Conservation (phyloP, 1,140 invertebrate genomes). For the Ptiloglossa arizonensis region DNA sequence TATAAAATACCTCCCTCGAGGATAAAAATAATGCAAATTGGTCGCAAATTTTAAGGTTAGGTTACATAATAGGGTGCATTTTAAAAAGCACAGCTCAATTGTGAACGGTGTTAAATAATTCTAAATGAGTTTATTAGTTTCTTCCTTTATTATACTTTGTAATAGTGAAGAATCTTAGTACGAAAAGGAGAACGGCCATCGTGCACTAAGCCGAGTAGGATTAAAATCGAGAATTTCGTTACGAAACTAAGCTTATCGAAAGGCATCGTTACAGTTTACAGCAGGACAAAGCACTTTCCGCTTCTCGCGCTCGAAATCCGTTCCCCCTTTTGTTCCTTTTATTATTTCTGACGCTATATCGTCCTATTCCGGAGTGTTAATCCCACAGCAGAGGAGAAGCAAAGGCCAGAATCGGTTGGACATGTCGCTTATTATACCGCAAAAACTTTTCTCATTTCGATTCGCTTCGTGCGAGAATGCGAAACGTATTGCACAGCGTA, state of each 20-base stretch:
- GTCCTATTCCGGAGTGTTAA: conserved; percentile 54
- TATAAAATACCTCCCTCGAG: too few species aligned
- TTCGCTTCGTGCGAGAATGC: conserved; percentile 46
- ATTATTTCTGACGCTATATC: conserved; percentile 48
- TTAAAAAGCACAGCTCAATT: too few species aligned
- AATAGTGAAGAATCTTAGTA: neutral
- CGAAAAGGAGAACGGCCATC: neutral
- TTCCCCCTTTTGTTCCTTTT: conserved; percentile 23
- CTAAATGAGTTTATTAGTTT: neutral
- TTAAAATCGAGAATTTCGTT: conserved; percentile 38
- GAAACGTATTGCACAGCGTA: conserved; percentile 59
- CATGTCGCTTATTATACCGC: conserved; percentile 71
- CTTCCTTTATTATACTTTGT: neutral
- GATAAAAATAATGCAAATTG: too few species aligned
- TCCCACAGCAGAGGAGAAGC: conserved; percentile 46
- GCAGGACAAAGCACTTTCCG: neutral
- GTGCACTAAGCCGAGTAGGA: neutral
- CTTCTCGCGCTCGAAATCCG: neutral
- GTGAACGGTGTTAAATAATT: too few species aligned
- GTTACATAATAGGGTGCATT: too few species aligned
- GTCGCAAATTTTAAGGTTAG: too few species aligned
- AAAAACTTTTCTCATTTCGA: conserved; percentile 77
- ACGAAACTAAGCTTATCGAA: conserved; percentile 7
- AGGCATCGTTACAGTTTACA: conserved; percentile 36
- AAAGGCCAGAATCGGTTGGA: conserved; percentile 31